A percentile compares a stretch with the other conserved stretches of the same genome.
Evolutionary conservation across 2,797 vertebrate genomes (phyloP).

Genomic region (Acanthopagrus latus): DNA sequence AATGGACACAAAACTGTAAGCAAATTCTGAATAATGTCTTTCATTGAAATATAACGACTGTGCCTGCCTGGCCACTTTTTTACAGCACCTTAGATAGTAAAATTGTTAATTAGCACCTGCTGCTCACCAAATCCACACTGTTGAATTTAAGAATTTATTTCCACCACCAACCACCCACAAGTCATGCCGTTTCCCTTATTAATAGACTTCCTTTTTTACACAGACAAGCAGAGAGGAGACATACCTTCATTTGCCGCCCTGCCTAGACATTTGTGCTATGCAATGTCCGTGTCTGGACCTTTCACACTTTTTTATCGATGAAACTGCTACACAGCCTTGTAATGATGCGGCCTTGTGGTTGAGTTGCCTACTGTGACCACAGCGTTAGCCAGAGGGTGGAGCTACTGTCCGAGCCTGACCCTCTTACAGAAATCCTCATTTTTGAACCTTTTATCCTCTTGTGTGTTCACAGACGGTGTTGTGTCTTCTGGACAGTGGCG

Average conservation of each 20-base stretch:
- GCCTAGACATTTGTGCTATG: no score
- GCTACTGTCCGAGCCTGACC: background rate
- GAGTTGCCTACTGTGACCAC: background rate
- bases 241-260: no score
- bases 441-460: background rate
- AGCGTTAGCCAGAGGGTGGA: background rate
- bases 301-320: no score
- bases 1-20: constrained; percentile 98
- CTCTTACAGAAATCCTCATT: background rate
- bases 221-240: no score
- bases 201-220: no score
- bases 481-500: constrained; percentile 97
- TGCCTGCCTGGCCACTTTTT: background rate
- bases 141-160: no score
- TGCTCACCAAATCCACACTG: no score
- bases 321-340: no score
- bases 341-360: background rate
- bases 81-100: background rate
- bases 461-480: constrained; percentile 89
- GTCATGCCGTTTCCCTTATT: no score
- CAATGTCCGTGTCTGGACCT: no score
- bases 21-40: background rate
- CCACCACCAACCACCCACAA: no score
- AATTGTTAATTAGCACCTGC: background rate
- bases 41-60: background rate